Base-by-base conservation (phyloP, 2,888 invertebrate species). In the Perizoma affinitatum region DNA sequence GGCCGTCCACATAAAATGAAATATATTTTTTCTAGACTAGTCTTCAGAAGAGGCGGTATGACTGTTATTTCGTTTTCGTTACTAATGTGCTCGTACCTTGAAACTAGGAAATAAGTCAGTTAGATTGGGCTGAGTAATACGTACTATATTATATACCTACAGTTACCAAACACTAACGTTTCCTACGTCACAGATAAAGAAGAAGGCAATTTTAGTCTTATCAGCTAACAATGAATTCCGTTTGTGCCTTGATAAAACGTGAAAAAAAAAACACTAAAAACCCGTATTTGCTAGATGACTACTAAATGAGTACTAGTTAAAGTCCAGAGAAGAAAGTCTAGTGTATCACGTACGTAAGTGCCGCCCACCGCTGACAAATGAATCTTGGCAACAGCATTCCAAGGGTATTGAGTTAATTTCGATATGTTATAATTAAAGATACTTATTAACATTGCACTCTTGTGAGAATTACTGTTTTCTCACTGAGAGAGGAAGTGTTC, bases 131-230 rank as follows among this genome's bases (percentile, higher is more conserved):
- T 22, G 22, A 22, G 22, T 22, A 22, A 22, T 38, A 38, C 7
- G 5, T 42, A 42, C 42, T 10, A 42, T 42, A 42, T 4, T 42
- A 42, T 4, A 10, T 7, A 42, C 9, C 5, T 4, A 42, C 38
- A 50, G 45, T 40, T 50, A 49, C 44, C 44, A 61, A 22, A 53
- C 35, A 57, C 48, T 46, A 44, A 41, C 53, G 38, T 53, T 51
- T 51, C 50, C 63, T 65, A 74, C 70, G 70, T 70, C 68, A 74
- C 65, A 71, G 74, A 79, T 79, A 78, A 74, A 68, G 67, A 60
- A 67, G 65, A 62, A 60, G 54, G 63, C 64, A 65, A 74, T 70
- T 73, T 69, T 54, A 68, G 63, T 55, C 65, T 76, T 75, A 75
- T 73, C 72, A 61, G 63, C 36, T 53, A 64, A 56, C 66, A 62